Conservation (phyloP, 2,797 vertebrate species). For the Rallus crepitans region DNA sequence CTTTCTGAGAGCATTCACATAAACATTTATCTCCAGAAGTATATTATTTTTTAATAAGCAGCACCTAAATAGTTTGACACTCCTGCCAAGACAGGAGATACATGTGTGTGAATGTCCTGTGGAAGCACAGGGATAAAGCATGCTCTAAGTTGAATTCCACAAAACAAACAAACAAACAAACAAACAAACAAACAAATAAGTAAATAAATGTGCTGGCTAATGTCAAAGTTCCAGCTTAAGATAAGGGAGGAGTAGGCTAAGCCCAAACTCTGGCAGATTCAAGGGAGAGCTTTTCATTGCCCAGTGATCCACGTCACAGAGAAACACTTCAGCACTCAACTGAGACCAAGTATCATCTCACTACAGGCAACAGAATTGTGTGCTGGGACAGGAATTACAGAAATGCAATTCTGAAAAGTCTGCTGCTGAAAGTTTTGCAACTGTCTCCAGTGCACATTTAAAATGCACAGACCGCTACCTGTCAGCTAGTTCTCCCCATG, state of each 20-base stretch:
- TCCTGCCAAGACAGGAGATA: background rate
- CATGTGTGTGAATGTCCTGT: fast-evolving
- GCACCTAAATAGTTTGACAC: background rate
- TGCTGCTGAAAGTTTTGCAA: background rate
- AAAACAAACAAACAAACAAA: background rate
- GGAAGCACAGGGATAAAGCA: background rate
- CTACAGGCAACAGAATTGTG: fast-evolving
- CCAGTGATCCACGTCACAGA: background rate
- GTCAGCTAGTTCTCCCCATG: background rate
- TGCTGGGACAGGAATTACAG: background rate
- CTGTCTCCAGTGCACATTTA: background rate
- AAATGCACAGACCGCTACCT: background rate
- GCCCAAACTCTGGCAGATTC: background rate
- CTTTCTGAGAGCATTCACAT: background rate
- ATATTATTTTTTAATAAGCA: background rate
- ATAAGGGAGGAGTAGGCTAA: background rate
- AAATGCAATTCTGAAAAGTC: background rate
- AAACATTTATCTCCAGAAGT: background rate
- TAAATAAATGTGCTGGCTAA: background rate
- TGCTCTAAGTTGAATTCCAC: background rate
- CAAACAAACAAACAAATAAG: too few relatives aligned
- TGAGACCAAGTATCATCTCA: background rate
- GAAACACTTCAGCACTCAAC: background rate
- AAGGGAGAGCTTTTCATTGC: background rate
- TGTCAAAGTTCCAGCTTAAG: background rate